A percentile compares a stretch with the other conserved stretches of the same genome.
Conservation (phyloP, 2,797 vertebrate genomes). For the Hafferia zeledoni region DNA sequence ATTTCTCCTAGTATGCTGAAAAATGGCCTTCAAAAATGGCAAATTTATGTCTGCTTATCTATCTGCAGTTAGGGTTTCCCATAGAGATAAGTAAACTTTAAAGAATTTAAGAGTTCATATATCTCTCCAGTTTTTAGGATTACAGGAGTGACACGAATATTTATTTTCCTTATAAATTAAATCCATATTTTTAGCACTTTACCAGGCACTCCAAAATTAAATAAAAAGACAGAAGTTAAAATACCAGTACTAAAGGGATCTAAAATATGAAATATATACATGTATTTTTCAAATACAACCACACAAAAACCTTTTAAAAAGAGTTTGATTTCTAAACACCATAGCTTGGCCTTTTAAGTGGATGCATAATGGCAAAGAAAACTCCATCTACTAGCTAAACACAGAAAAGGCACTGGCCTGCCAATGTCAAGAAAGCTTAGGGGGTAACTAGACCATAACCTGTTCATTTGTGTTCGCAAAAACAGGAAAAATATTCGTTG, state of each 20-base stretch:
- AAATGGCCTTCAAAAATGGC: not conserved
- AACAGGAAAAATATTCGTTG: not conserved
- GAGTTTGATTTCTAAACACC: not conserved
- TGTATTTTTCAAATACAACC: not conserved
- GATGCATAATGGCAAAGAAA: not conserved
- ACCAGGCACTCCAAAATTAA: not conserved
- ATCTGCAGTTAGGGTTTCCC: not conserved
- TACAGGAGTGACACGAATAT: not conserved
- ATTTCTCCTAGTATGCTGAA: not conserved
- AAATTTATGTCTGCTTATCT: not conserved
- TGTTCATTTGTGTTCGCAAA: not conserved
- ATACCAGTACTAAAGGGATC: not conserved
- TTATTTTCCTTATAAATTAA: not conserved
- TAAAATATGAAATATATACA: not conserved
- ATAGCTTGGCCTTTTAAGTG: not conserved
- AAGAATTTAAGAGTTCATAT: not conserved
- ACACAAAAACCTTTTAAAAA: not conserved
- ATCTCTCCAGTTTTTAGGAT: not conserved
- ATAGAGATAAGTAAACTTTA: not conserved
- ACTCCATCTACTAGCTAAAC: not conserved
- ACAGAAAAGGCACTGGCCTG: not conserved
- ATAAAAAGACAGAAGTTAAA: not conserved
- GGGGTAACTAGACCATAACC: not conserved
- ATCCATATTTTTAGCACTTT: not conserved
- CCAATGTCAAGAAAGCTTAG: not conserved